Evolutionary conservation across 2,888 invertebrate species (phyloP).

Genomic region (Chloromyia formosa): DNA sequence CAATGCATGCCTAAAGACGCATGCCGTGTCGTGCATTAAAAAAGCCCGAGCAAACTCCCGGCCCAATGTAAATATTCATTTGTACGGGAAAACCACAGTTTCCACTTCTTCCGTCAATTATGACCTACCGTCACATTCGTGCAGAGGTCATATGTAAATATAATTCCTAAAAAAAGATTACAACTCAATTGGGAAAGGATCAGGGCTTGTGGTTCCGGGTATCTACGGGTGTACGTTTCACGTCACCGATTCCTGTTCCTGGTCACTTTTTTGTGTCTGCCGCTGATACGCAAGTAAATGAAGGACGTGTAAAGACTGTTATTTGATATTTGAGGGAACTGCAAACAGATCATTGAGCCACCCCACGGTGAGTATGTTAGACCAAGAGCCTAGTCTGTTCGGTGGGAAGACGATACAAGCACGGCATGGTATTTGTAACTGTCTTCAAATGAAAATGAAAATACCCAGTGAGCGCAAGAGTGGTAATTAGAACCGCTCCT

Average conservation of each 20-base stretch:
- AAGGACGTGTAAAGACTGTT: not conserved
- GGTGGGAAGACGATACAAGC: not conserved
- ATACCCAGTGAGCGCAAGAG: not conserved
- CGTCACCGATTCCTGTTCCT: not conserved
- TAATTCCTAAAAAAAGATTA: slow-evolving; percentile 39
- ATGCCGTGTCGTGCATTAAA: slow-evolving; percentile 10
- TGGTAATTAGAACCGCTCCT: slow-evolving; percentile 18
- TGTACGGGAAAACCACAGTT: slow-evolving; percentile 24
- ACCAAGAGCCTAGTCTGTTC: not conserved
- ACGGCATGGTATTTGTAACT: not conserved
- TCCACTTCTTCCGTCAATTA: slow-evolving; percentile 11
- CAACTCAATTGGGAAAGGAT: slow-evolving; percentile 35
- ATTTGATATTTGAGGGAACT: slow-evolving; percentile 38
- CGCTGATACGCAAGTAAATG: no score
- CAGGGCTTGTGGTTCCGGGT: slow-evolving; percentile 30
- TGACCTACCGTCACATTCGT: slow-evolving; percentile 12
- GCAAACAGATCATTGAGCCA: slow-evolving; percentile 16
- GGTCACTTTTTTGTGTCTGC: slow-evolving; percentile 1
- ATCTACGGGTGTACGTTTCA: not conserved
- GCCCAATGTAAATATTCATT: slow-evolving; percentile 18
- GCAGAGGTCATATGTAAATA: slow-evolving; percentile 30
- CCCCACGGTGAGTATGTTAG: not conserved
- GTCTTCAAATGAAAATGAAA: not conserved
- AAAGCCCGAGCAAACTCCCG: not conserved
- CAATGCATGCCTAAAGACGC: slow-evolving; percentile 9